These are phyloP conservation scores for Salarias fasciatus DNA, from an alignment of 2,797 vertebrate species.

Conservation along the genomic window DNA sequence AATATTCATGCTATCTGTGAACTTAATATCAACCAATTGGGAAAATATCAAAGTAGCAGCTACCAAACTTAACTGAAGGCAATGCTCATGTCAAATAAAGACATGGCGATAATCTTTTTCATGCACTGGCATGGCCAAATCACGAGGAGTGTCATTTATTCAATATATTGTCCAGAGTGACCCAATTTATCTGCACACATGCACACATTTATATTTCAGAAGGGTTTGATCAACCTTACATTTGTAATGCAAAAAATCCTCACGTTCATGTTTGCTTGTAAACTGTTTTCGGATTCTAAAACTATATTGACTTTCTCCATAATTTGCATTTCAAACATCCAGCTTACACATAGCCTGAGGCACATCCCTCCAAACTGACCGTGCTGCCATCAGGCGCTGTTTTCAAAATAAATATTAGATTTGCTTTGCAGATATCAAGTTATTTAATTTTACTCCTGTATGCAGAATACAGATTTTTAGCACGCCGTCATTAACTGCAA, in stretches of 20 bases:
- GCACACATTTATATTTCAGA: not conserved
- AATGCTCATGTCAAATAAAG: constrained; percentile 13
- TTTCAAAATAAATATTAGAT: no score
- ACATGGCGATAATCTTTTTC: constrained; percentile 14
- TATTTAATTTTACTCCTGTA: no score
- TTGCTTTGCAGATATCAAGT: not conserved
- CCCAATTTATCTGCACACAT: not conserved
- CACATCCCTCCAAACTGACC: not conserved
- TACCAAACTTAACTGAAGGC: constrained; percentile 9
- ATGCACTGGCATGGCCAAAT: constrained; percentile 8
- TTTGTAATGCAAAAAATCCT: not conserved
- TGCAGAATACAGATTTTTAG: constrained; percentile 1
- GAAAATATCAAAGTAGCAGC: not conserved
- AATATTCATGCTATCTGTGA: no score
- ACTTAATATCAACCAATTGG: no score
- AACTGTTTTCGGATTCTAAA: constrained; percentile 4
- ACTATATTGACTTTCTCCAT: not conserved
- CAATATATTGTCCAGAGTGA: constrained; percentile 4
- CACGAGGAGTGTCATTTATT: not conserved
- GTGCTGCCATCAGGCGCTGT: not conserved
- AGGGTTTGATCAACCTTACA: not conserved
- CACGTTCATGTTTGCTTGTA: not conserved
- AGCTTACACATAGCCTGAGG: not conserved
- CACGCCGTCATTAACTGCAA: not conserved
- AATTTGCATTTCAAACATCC: not conserved